Conservation (phyloP, 2,888 invertebrate genomes). For the Caenorhabditis imperialis region DNA sequence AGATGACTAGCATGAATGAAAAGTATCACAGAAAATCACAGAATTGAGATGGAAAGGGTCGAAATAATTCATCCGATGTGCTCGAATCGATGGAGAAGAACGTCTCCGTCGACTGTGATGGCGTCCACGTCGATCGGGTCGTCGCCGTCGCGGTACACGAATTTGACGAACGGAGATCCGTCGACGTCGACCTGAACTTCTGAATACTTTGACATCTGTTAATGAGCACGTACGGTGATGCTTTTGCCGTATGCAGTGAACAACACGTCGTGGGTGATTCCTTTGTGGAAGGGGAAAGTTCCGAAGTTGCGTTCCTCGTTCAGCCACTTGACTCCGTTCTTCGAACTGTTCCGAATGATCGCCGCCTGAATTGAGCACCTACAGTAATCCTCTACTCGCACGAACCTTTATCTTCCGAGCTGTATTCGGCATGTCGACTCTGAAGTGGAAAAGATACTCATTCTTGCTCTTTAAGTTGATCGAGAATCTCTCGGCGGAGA, state of each 20-base stretch:
- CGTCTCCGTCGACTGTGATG: conserved; percentile 63
- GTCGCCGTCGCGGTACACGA: conserved; percentile 60
- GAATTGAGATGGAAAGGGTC: neutral
- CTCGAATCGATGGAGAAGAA: conserved; percentile 64
- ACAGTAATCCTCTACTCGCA: no score
- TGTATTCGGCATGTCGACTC: conserved; percentile 69
- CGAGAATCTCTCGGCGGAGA: conserved; percentile 66
- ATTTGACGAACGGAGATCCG: conserved; percentile 64
- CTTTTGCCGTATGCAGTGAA: conserved; percentile 63
- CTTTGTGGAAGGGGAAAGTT: conserved; percentile 69
- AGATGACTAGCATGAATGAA: neutral
- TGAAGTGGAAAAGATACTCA: conserved; percentile 70
- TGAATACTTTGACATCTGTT: neutral
- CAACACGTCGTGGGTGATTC: conserved; percentile 70
- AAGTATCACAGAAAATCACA: conserved; percentile 7
- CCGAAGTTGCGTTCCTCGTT: conserved; percentile 67
- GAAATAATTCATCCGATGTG: conserved; percentile 43
- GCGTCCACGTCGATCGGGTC: conserved; percentile 56
- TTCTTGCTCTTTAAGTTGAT: conserved; percentile 63
- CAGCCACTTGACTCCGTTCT: conserved; percentile 61
- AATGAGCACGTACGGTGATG: conserved; percentile 53
- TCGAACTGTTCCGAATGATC: conserved; percentile 69
- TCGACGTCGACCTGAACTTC: conserved; percentile 65
- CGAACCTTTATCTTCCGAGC: conserved; percentile 46
- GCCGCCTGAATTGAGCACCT: conserved; percentile 63